Conservation (phyloP, 2,888 invertebrate genomes). For the Harmothoe impar region DNA sequence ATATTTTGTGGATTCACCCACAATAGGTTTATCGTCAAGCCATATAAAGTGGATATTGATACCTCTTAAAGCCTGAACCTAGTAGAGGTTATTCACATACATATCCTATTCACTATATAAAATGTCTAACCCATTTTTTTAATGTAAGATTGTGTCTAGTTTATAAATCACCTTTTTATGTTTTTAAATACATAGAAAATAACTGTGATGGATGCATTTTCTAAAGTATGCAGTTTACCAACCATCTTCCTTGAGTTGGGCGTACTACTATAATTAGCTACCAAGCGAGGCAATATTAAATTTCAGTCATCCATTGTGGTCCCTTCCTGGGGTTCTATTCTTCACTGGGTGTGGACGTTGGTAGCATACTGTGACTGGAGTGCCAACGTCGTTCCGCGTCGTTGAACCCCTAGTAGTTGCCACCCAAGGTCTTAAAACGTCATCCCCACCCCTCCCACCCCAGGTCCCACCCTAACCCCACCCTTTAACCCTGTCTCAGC, state of each 20-base stretch:
- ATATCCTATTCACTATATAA: too few relatives aligned
- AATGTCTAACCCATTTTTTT: too few relatives aligned
- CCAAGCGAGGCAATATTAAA: neutral
- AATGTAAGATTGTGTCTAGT: too few relatives aligned
- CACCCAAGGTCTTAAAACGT: neutral
- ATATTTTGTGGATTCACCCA: neutral
- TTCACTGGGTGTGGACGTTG: neutral
- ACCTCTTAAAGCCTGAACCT: neutral
- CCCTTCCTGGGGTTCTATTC: neutral
- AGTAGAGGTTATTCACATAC: too few relatives aligned
- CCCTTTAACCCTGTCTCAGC: neutral
- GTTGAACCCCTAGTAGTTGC: neutral
- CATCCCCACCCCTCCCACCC: neutral
- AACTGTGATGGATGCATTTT: neutral
- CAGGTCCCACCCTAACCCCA: neutral
- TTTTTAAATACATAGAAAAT: neutral
- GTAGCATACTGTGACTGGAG: neutral
- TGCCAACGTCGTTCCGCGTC: neutral
- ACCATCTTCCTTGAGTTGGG: neutral
- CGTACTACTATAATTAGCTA: slow-evolving; percentile 7
- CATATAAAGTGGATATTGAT: slow-evolving; percentile 9
- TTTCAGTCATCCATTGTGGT: neutral
- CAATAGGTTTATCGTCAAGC: neutral
- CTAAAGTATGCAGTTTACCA: neutral
- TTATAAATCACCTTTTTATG: neutral